Base-by-base conservation (phyloP, 2,113 vertebrate species). In the Poeciliopsis occidentalis region DNA sequence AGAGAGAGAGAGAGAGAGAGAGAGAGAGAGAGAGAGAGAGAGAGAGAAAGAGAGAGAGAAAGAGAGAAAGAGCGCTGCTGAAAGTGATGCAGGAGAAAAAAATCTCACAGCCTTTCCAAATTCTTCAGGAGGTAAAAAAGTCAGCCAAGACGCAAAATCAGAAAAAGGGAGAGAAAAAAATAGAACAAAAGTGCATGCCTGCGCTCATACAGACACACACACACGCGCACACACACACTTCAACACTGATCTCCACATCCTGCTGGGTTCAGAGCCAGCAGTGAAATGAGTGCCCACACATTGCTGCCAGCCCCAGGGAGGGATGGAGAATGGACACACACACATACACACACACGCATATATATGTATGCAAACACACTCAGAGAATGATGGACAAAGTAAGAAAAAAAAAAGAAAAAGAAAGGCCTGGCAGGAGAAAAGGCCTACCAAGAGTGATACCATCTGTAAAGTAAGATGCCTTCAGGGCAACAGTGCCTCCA, bases 81-180 rank as follows among this genome's bases (percentile, higher is more conserved):
- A 93, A 94, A 95, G 90, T 93, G 89, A 93, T 89, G 86, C 88
- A 83, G 83, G 78, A 89, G 85, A 91, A 92, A 91, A 92, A 93
- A 92, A 94, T 89, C 90, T 94, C 91, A 89, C 90, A 91, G 90
- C 91, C 94, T 92, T 89, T 94, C 93, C 94, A 95, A 94, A 95
- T 94, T 94, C 94, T 95, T 94, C 88, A 93, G 94, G 94, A 95
- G 94, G 94, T 95, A 95, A 95, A 95, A 94, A 94, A 95, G 94
- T 95, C 94, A 95, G 94, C 94, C 92, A 94, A 95, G 94, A 95
- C 93, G 86, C 93, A 95, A 94, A 95, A 95, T 92, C 90, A 91
- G 88, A 91, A 92, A 90, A 88, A 92, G 79, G 86, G 83, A 78
- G 78, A 77, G 71, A 67, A 60, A 85, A 84, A 67, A 83, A 83